phyloP scores from a whole-genome alignment of 2,797 vertebrate genomes.

The Phrynocephalus forsythii region DNA sequence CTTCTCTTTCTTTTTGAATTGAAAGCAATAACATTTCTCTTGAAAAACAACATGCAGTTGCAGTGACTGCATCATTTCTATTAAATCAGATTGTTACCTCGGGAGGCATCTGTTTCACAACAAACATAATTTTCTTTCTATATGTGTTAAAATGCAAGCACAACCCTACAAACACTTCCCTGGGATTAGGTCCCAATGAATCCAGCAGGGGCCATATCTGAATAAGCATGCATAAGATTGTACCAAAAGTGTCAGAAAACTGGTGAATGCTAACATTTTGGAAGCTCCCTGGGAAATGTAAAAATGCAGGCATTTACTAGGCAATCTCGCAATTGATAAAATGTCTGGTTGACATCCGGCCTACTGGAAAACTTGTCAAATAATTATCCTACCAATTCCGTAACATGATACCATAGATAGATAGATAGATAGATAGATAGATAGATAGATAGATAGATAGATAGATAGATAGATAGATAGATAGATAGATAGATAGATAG shows the following conservation, averaged over 20 bases:
- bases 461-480: background rate
- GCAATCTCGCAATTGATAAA: background rate
- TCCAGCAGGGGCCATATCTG: background rate
- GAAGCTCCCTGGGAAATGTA: background rate
- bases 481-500: background rate
- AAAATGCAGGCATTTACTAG: background rate
- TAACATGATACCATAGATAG: too few species aligned
- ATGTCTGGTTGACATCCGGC: background rate
- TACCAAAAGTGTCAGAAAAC: background rate
- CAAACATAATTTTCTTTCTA: background rate
- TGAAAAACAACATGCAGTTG: background rate
- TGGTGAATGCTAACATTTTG: background rate
- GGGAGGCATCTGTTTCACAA: background rate
- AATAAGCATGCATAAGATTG: background rate
- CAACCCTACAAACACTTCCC: background rate
- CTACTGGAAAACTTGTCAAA: background rate
- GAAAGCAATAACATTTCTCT: background rate
- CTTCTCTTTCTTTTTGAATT: background rate
- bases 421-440: too few species aligned
- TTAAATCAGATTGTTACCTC: background rate
- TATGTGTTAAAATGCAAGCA: background rate
- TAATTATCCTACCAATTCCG: too few species aligned
- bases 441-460: too few species aligned
- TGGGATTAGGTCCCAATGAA: too few species aligned
- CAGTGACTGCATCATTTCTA: background rate